A percentile compares a stretch with the other conserved stretches of the same genome.
Evolutionary conservation across 2,888 invertebrate species (phyloP).

Genomic region (Hypsopygia costalis): DNA sequence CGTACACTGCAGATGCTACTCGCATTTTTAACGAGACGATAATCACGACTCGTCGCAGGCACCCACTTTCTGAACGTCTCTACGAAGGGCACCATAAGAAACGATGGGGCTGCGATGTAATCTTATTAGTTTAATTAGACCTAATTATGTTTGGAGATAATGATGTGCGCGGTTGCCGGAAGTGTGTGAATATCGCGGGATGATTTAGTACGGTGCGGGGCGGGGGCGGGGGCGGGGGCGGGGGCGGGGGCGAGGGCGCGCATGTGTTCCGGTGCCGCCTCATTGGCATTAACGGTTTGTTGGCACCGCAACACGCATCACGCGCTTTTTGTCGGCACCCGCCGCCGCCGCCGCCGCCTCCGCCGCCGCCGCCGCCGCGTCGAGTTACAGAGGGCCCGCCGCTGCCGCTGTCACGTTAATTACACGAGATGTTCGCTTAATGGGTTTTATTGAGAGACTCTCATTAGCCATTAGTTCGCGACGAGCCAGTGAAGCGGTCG

Average conservation of each 20-base stretch:
- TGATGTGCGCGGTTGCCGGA: conserved; percentile 25
- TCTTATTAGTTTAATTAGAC: conserved; percentile 10
- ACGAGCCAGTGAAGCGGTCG: conserved; percentile 15
- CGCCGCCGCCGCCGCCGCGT: conserved; percentile 18
- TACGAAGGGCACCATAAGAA: too few species aligned
- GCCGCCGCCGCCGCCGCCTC: conserved; percentile 13
- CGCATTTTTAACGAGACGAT: too few species aligned
- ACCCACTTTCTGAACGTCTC: too few species aligned
- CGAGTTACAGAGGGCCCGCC: conserved; percentile 35
- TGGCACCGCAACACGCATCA: conserved; percentile 26
- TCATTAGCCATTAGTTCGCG: conserved; percentile 34
- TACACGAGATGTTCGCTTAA: conserved; percentile 32
- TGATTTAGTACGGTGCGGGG: conserved; percentile 15
- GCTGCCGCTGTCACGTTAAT: conserved; percentile 33
- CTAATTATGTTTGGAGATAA: conserved; percentile 16
- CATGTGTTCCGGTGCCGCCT: conserved; percentile 23
- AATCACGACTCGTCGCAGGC: too few species aligned
- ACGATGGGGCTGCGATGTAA: conserved; percentile 1
- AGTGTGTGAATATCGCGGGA: conserved; percentile 22
- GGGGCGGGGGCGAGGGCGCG: conserved; percentile 19
- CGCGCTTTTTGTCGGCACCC: conserved; percentile 26
- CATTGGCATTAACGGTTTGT: conserved; percentile 49
- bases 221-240: conserved; percentile 17
- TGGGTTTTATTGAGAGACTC: conserved; percentile 30
- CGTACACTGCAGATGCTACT: too few species aligned